Base-by-base conservation (phyloP, 2,888 invertebrate species). In the Erebia ligea region DNA sequence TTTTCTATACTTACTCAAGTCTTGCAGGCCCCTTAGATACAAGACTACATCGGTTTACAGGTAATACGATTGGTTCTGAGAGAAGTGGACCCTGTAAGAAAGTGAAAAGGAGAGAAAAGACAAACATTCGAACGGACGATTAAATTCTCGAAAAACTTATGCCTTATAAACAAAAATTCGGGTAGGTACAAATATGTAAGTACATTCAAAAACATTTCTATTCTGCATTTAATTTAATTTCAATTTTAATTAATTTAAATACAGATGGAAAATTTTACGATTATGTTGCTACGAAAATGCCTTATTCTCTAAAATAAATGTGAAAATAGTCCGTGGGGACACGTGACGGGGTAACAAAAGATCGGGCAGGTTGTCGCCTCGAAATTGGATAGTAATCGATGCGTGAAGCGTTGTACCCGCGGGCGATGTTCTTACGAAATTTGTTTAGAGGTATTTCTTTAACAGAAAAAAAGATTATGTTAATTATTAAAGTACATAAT, bases 371-470 rank as follows among this genome's bases (percentile, higher is more conserved):
- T 90, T 87, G 86, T 86, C 83, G 82, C 86, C 82, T 88, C 85
- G 84, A 88, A 91, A 91, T 92, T 90, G 91, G 90, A 90, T 89
- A 85, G 88, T 87, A 88, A 90, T 89, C 86, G 92, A 88, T 88
- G 91, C 91, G 90, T 92, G 87, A 91, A 91, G 84, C 86, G 80
- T 50, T 42, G 48, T 19, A 17, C 67, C 58, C 58, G n/a, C 67
- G 67, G 66, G 58, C 58, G 57, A 48, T 34, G 59, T 52, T 19
- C 69, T 34, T 50, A 70, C 64, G 52, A 61, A 42, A 62, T 56
- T 59, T 56, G 56, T 68, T 68, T 58, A 40, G 40, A 67, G 48
- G 25, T 66, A 45, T 62, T 66, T 61, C 48, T 70, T 61, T 48
- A n/a, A 8, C 58, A 58, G 25, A 17, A 65, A 65, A 19, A 17